Conservation (phyloP, 2,888 invertebrate species). For the Globia sparganii region DNA sequence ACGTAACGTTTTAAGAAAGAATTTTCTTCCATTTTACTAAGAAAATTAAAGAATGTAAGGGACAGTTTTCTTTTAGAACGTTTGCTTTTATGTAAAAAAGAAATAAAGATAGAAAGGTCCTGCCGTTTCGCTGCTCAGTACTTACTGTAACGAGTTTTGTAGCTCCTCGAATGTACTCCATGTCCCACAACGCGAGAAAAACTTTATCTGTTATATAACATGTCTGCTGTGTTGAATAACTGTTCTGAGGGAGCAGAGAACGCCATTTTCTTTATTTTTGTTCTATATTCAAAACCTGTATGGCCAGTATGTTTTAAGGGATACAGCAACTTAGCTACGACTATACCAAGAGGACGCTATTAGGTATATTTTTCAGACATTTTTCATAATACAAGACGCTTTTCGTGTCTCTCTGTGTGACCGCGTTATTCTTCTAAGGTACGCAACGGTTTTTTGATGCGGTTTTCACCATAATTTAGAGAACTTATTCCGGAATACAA, state of each 20-base stretch:
- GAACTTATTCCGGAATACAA: not conserved
- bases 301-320: conserved; percentile 6
- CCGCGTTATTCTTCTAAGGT: not conserved
- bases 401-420: not conserved
- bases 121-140: conserved; percentile 29
- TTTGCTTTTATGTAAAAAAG: conserved; percentile 25
- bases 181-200: conserved; percentile 38
- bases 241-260: conserved; percentile 15
- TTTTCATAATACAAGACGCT: not conserved
- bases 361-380: not conserved
- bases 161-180: conserved; percentile 32
- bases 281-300: conserved; percentile 41
- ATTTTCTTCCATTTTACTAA: conserved; percentile 13
- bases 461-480: not conserved
- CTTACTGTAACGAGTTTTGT: conserved; percentile 45
- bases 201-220: conserved; percentile 34
- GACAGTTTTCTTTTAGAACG: conserved; percentile 19
- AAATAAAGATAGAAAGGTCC: conserved; percentile 31
- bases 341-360: not conserved
- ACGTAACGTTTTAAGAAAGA: conserved; percentile 16
- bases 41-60: not conserved
- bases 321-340: not conserved
- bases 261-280: conserved; percentile 35
- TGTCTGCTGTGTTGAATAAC: conserved; percentile 10
- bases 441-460: not conserved